Percentiles rank a stretch among this genome's conserved stretches.
phyloP scores from a whole-genome alignment of 1,140 invertebrate species.

The Leptinotarsa lineolata region DNA sequence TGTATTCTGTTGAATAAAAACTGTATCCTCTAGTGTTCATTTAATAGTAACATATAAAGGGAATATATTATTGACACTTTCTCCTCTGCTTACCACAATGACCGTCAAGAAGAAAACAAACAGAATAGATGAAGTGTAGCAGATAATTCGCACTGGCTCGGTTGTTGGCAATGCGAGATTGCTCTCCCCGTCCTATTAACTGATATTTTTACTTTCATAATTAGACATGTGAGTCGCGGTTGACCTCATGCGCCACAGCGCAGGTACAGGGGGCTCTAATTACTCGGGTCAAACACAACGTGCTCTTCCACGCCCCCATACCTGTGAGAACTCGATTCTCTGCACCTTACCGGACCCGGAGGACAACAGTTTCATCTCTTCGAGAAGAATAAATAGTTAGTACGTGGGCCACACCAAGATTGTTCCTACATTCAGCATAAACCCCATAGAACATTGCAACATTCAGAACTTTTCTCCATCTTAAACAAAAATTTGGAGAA shows the following conservation, averaged over 20 bases:
- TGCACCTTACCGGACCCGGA: slow-evolving; percentile 43
- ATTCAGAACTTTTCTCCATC: too few species aligned
- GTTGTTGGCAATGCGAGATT: neutral
- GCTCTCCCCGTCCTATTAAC: neutral
- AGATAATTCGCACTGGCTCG: neutral
- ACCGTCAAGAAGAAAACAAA: too few species aligned
- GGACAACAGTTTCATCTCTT: slow-evolving; percentile 28
- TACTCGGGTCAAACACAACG: slow-evolving; percentile 46
- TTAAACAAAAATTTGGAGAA: too few species aligned
- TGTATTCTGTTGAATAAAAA: too few species aligned
- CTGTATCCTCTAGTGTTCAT: too few species aligned
- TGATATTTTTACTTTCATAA: slow-evolving; percentile 9
- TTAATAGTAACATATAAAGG: too few species aligned
- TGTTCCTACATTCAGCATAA: slow-evolving; percentile 29
- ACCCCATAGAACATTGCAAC: slow-evolving; percentile 9
- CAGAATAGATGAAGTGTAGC: too few species aligned
- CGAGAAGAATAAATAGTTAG: neutral
- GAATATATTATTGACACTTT: too few species aligned
- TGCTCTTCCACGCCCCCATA: slow-evolving; percentile 45
- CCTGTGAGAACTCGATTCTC: slow-evolving; percentile 43
- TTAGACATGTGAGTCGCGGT: slow-evolving; percentile 38
- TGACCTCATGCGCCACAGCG: slow-evolving; percentile 33
- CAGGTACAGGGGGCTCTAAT: slow-evolving; percentile 42
- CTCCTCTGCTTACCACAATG: too few species aligned
- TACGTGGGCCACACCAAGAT: slow-evolving; percentile 14